These are phyloP conservation scores for Saxidomus purpurata DNA, from an alignment of 1,140 invertebrate species.

Conservation along the genomic window DNA sequence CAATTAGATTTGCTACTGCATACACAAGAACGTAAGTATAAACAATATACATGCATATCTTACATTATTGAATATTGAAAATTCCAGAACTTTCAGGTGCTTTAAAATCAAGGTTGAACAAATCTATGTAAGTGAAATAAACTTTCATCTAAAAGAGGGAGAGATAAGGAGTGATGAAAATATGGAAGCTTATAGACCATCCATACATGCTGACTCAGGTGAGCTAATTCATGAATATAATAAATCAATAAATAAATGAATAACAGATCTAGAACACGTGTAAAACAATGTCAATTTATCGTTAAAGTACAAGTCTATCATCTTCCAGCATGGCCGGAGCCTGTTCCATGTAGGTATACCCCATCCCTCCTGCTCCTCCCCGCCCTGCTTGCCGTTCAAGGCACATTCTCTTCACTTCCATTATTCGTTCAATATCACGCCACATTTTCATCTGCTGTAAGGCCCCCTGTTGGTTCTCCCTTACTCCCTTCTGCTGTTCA, in stretches of 20 bases:
- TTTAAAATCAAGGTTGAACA: too few relatives aligned
- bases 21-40: too few relatives aligned
- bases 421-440: slow-evolving; percentile 88
- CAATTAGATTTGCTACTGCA: too few relatives aligned
- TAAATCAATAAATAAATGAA: neutral
- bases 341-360: slow-evolving; percentile 72
- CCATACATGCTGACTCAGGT: too few relatives aligned
- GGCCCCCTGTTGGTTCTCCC: slow-evolving; percentile 88
- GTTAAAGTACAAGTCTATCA: slow-evolving; percentile 80
- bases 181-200: too few relatives aligned
- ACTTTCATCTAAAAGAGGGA: too few relatives aligned
- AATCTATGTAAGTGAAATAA: too few relatives aligned
- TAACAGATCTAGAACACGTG: neutral
- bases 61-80: too few relatives aligned
- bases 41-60: too few relatives aligned
- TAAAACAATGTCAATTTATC: neutral
- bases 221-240: too few relatives aligned
- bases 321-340: slow-evolving; percentile 78
- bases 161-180: too few relatives aligned
- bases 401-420: slow-evolving; percentile 86
- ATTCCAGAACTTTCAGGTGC: too few relatives aligned
- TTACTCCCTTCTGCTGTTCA: slow-evolving; percentile 89
- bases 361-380: slow-evolving; percentile 53
- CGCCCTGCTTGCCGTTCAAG: slow-evolving; percentile 70
- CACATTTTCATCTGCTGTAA: slow-evolving; percentile 90